Evolutionary conservation across 37 sponge, comb jelly and placozoan species (phyloP).

Genomic region (Mnemiopsis leidyi): DNA sequence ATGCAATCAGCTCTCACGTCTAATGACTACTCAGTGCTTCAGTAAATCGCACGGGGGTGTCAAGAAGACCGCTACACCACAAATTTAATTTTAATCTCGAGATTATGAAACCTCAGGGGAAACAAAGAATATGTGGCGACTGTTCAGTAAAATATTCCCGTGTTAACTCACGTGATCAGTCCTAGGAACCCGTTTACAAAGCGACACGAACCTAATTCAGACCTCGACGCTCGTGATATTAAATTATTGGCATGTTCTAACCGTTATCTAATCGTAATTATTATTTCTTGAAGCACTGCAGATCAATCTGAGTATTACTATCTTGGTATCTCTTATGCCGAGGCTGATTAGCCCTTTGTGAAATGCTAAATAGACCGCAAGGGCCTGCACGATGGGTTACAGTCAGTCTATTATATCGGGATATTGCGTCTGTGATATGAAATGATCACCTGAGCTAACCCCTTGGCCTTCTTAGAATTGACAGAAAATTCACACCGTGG

Average conservation of each 20-base stretch:
- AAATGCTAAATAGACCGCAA: not conserved
- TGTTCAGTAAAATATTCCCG: not conserved
- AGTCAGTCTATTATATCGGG: not conserved
- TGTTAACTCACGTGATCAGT: not conserved
- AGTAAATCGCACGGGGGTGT: not conserved
- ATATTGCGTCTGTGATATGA: no score
- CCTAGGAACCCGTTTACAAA: not conserved
- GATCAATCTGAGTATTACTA: not conserved
- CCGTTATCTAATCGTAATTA: not conserved
- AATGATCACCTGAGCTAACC: no score
- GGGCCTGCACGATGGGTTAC: not conserved
- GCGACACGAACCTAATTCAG: not conserved
- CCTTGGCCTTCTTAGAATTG: no score
- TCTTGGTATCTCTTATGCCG: not conserved
- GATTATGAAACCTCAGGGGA: slow-evolving; percentile 55
- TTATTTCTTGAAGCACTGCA: not conserved
- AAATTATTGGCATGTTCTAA: not conserved
- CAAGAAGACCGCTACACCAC: slow-evolving; percentile 25
- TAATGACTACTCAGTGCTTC: not conserved
- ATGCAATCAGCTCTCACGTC: not conserved
- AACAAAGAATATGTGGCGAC: not conserved
- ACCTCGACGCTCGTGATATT: not conserved
- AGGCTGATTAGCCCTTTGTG: not conserved
- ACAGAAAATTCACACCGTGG: no score
- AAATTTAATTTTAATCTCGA: slow-evolving; percentile 66